Percentiles rank a stretch among this genome's conserved stretches.
phyloP scores from a whole-genome alignment of 2,888 invertebrate genomes.

The Ophion ventricosus region DNA sequence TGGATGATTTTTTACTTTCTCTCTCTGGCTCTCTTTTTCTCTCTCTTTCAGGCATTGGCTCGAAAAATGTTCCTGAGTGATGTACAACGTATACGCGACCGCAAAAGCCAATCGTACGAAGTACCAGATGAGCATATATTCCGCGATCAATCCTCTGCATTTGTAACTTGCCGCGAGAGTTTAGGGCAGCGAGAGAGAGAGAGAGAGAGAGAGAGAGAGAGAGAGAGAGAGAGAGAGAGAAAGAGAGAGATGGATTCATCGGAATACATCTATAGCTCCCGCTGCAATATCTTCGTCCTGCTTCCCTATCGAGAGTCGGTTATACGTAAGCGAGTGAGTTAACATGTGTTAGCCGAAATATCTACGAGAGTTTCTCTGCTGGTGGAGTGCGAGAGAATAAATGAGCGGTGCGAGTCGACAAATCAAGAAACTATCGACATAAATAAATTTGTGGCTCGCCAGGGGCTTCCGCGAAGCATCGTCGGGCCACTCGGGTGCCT shows the following conservation, averaged over 20 bases:
- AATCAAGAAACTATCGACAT: slow-evolving; percentile 84
- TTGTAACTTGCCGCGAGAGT: slow-evolving; percentile 65
- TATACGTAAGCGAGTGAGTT: slow-evolving; percentile 67
- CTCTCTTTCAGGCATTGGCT: slow-evolving; percentile 8
- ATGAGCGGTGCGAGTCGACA: slow-evolving; percentile 82
- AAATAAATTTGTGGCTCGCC: slow-evolving; percentile 82
- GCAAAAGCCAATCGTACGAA: slow-evolving; percentile 67
- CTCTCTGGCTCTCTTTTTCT: neutral
- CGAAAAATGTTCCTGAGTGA: slow-evolving; percentile 48
- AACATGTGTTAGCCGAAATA: slow-evolving; percentile 75
- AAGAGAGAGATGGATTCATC: neutral
- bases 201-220: slow-evolving; percentile 8
- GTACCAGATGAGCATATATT: slow-evolving; percentile 63
- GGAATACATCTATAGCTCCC: slow-evolving; percentile 3
- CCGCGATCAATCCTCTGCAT: slow-evolving; percentile 69
- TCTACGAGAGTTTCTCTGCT: slow-evolving; percentile 75
- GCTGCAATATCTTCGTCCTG: slow-evolving; percentile 56
- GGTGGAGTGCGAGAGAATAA: slow-evolving; percentile 76
- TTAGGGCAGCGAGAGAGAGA: slow-evolving; percentile 32
- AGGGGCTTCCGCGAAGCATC: slow-evolving; percentile 78
- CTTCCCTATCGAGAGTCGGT: slow-evolving; percentile 46
- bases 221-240: slow-evolving; percentile 28
- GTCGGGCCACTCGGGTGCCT: slow-evolving; percentile 40
- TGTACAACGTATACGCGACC: slow-evolving; percentile 49
- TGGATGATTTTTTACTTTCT: slow-evolving; percentile 36